Conservation (phyloP, 2,888 invertebrate species). For the Deilephila elpenor region DNA sequence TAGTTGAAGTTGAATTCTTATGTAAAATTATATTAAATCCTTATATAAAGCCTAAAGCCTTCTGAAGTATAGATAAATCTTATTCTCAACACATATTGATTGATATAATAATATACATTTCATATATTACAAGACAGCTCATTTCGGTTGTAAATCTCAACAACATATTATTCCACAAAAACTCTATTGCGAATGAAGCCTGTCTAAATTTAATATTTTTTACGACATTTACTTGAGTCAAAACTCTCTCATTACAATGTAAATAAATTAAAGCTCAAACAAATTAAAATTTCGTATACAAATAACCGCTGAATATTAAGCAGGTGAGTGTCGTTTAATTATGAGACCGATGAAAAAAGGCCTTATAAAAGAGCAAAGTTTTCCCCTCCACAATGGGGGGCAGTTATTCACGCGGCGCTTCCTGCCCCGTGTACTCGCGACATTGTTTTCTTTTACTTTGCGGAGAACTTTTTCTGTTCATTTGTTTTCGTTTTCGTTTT, state of each 20-base stretch:
- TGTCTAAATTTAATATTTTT: not conserved
- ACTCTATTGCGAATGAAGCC: not conserved
- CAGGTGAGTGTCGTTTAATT: constrained; percentile 43
- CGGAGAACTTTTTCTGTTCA: constrained; percentile 78
- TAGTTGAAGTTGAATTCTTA: not conserved
- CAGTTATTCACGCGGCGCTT: constrained; percentile 79
- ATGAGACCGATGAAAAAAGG: constrained; percentile 48
- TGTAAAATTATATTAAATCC: not conserved
- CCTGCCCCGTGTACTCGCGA: constrained; percentile 71
- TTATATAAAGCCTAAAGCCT: too few relatives aligned
- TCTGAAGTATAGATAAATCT: too few relatives aligned
- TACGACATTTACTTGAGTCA: not conserved
- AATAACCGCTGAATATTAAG: constrained; percentile 31
- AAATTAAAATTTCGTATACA: constrained; percentile 29
- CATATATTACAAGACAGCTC: too few relatives aligned
- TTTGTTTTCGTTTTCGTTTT: constrained; percentile 75
- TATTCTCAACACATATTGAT: too few relatives aligned
- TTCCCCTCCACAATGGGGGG: constrained; percentile 54
- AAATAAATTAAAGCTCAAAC: not conserved
- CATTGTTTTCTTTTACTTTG: constrained; percentile 64
- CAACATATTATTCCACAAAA: too few relatives aligned
- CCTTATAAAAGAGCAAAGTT: constrained; percentile 35
- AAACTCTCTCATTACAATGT: not conserved
- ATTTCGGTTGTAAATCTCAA: too few relatives aligned
- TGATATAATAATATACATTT: too few relatives aligned